A percentile compares a stretch with the other conserved stretches of the same genome.
These are phyloP conservation scores for Heliopora coerulea DNA, from an alignment of 92 coral and sea anemone genomes.

Conservation along the genomic window DNA sequence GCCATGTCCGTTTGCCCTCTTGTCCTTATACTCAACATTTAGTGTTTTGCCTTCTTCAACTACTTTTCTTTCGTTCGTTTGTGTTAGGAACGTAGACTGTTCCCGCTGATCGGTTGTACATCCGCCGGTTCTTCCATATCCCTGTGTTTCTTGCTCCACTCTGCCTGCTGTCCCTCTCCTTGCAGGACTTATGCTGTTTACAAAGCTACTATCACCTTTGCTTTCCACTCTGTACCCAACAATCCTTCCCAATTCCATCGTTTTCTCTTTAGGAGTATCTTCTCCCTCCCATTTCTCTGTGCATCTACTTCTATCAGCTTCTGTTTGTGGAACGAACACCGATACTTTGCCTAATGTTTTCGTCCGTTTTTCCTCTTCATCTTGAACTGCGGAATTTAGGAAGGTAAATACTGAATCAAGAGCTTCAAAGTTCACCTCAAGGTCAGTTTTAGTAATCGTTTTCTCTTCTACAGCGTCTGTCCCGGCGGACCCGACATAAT, in stretches of 20 bases:
- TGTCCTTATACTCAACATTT: not conserved
- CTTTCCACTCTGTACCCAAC: too few relatives aligned
- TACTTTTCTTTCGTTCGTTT: not conserved
- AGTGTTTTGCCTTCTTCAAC: not conserved
- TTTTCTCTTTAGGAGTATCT: not conserved
- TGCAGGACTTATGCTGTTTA: too few relatives aligned
- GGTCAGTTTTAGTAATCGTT: constrained; percentile 14
- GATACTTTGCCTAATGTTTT: not conserved
- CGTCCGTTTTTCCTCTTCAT: not conserved
- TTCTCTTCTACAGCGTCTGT: not conserved
- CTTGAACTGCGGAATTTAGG: not conserved
- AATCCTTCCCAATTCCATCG: too few relatives aligned
- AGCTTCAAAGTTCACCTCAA: not conserved
- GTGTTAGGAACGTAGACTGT: too few relatives aligned
- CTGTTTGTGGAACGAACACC: not conserved
- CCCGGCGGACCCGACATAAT: not conserved
- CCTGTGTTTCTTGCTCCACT: too few relatives aligned
- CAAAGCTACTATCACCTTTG: too few relatives aligned
- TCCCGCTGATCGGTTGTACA: too few relatives aligned
- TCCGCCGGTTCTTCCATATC: too few relatives aligned
- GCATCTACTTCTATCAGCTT: not conserved
- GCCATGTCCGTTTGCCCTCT: not conserved
- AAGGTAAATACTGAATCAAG: constrained; percentile 15
- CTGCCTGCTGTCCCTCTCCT: too few relatives aligned
- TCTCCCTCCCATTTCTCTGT: not conserved